phyloP scores from a whole-genome alignment of 2,888 invertebrate species.

The Lasioglossum lativentre region DNA sequence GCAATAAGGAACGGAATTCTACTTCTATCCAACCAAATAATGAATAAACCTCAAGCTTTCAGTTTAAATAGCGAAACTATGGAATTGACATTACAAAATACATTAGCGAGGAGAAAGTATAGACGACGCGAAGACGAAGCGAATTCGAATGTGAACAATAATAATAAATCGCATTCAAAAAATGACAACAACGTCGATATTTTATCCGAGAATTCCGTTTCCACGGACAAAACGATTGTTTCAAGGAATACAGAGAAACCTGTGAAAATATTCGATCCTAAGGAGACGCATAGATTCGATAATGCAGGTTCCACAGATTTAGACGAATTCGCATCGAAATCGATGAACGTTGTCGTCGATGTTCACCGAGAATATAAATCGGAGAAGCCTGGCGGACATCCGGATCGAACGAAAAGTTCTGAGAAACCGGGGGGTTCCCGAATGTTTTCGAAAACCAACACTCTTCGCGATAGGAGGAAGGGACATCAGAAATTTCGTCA shows the following conservation, averaged over 20 bases:
- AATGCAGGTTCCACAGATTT: constrained; percentile 40
- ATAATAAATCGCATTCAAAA: constrained; percentile 3
- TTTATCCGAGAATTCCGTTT: constrained; percentile 10
- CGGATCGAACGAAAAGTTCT: background rate
- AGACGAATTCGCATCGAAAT: constrained; percentile 39
- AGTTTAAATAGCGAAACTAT: background rate
- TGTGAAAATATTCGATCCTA: background rate
- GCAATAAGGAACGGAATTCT: no score
- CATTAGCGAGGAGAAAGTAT: constrained; percentile 16
- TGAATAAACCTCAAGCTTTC: background rate
- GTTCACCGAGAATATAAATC: constrained; percentile 68
- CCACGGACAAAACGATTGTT: background rate
- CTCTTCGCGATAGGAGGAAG: constrained; percentile 22
- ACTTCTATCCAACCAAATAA: background rate
- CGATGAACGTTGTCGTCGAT: constrained; percentile 75
- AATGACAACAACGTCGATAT: constrained; percentile 17
- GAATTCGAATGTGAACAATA: background rate
- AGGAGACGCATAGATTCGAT: background rate
- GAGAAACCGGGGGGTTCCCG: constrained; percentile 6
- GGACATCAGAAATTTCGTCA: background rate
- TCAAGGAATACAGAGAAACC: background rate
- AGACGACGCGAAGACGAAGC: background rate
- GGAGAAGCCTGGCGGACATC: constrained; percentile 11
- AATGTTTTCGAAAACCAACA: constrained; percentile 19
- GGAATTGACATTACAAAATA: constrained; percentile 20